Evolutionary conservation across 2,113 vertebrate species (phyloP).

Genomic region (Rhinichthys klamathensis): DNA sequence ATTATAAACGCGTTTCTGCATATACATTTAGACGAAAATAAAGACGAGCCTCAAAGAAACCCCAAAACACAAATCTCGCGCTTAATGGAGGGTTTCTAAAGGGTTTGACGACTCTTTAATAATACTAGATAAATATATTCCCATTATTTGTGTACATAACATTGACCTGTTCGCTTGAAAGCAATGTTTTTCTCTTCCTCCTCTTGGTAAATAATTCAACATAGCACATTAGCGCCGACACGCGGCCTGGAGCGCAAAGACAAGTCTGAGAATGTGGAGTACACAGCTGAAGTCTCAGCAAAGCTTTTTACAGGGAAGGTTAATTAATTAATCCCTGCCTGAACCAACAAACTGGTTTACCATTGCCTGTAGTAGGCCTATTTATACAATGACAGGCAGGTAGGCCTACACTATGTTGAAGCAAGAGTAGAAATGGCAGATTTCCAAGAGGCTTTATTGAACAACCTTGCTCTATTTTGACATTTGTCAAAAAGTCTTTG

Average conservation of each 20-base stretch:
- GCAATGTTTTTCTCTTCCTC: not conserved
- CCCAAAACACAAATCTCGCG: not conserved
- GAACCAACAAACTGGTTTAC: conserved; percentile 6
- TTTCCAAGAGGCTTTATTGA: not conserved
- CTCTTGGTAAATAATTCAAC: not conserved
- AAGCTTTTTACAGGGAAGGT: not conserved
- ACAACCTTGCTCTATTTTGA: not conserved
- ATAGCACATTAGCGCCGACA: not conserved
- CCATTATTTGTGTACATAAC: conserved; percentile 26
- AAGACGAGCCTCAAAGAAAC: not conserved
- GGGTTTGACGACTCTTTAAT: not conserved
- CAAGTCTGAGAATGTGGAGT: not conserved
- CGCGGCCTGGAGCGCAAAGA: not conserved
- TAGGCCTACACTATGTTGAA: not conserved
- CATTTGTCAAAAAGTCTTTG: not conserved
- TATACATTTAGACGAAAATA: not conserved
- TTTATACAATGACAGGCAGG: not conserved
- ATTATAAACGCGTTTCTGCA: not conserved
- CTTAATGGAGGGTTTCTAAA: not conserved
- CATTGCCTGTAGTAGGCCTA: not conserved
- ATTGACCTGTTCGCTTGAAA: conserved; percentile 11
- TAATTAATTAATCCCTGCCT: not conserved
- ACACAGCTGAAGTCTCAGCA: not conserved
- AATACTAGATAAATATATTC: not conserved
- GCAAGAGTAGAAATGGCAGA: not conserved